Evolutionary conservation across 2,797 vertebrate genomes (phyloP), one percentile per base, ranked within the genome.

Genomic region (Rhodeus uyekii): DNA sequence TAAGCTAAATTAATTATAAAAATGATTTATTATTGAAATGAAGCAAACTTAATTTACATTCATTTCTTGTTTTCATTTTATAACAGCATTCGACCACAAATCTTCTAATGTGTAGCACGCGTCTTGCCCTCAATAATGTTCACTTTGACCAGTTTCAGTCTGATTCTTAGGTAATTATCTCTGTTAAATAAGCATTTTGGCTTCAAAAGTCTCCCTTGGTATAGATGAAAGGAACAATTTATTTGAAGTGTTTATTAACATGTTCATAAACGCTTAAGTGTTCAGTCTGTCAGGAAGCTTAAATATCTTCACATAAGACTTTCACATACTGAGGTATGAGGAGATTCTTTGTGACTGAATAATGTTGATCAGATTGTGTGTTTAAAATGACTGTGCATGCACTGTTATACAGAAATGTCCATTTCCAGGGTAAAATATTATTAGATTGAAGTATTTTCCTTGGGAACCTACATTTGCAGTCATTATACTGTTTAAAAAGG

Each of bases 381-480:
- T 69, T n/a, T 9, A 8, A 53, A 65, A 38, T 53, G 42, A 78
- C 63, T 36, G 24, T 44, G 34, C 24, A 39, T 14, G 18, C 5
- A 34, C 34, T 1, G 1, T 29, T 73, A 19, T 64, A 4, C 50
- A 22, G 13, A 76, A 46, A 81, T 65, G 4, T 77, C 50, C 27
- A 27, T 64, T 75, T 81, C 24, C 60, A 5, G 44, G 27, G 27
- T 58, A 36, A 65, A 64, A 42, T 76, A 39, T 81, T 50, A 69
- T 69, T 36, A 63, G 16, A 72, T 38, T 4, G 38, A 67, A 78
- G 76, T 65, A 36, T 58, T 38, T 78, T 68, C 42, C 80, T 69
- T 79, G 67, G 64, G 80, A 82, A 79, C 13, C 19, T 63, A 32
- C 27, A 60, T 29, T 16, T 8, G 16, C 13, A 19, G 34, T 74